A percentile compares a stretch with the other conserved stretches of the same genome.
phyloP scores from a whole-genome alignment of 2,113 vertebrate genomes.

The Pachypanchax playfairii region DNA sequence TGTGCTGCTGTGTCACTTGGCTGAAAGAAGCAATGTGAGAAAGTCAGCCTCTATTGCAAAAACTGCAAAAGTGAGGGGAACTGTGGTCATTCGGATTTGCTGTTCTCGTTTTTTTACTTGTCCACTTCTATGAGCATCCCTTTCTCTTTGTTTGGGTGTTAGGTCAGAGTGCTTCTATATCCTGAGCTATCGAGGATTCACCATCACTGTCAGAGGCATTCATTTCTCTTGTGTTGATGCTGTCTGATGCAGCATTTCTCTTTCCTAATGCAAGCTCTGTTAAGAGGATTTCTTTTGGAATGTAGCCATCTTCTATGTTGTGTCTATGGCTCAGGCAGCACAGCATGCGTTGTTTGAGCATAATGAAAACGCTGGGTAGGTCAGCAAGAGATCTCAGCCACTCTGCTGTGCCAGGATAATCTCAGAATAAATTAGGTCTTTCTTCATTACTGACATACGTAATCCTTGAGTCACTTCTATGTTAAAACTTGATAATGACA shows the following conservation, averaged over 20 bases:
- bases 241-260: neutral
- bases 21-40: neutral
- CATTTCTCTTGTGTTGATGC: neutral
- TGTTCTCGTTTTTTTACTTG: neutral
- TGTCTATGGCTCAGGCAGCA: neutral
- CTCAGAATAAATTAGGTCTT: neutral
- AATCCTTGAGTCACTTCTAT: neutral
- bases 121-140: neutral
- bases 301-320: neutral
- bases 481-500: neutral
- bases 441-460: neutral
- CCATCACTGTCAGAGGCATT: conserved; percentile 1
- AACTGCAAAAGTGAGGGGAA: too few species aligned
- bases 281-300: conserved; percentile 1
- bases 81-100: neutral
- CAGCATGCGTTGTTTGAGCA: neutral
- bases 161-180: neutral
- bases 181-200: neutral
- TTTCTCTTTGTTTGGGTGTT: neutral
- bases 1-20: neutral
- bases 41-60: neutral
- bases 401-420: neutral
- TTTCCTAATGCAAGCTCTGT: neutral
- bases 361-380: conserved; percentile 4
- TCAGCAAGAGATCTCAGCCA: neutral